Evolutionary conservation across 2,797 vertebrate genomes (phyloP), one percentile per base, ranked within the genome.

Genomic region (Notoglanidium macrostoma): DNA sequence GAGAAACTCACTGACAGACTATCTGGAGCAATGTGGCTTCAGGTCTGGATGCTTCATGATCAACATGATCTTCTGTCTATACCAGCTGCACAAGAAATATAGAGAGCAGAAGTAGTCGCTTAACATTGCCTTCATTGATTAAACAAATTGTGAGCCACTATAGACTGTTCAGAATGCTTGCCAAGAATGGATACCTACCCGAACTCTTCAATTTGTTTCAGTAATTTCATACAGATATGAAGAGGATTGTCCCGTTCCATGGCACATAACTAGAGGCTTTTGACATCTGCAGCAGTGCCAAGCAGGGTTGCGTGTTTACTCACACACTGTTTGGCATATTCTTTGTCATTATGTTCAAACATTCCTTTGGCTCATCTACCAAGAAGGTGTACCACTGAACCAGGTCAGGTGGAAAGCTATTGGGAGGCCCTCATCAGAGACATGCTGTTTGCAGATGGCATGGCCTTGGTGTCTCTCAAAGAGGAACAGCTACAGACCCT

Each of bases 401-500:
- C 23, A 63, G 61, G 61, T 63, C 61, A 63, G 65, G 32, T 15
- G 65, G 65, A 68, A 32, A 68, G 65, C 65, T 68, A 14, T 15
- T 32, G 40, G 40, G 40, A 40, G 40, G 40, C 40, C 40, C 40
- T 40, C 40, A 40, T 40, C 40, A 40, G 40, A 35, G 32, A 44
- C 70, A 23, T 44, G 8, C 19, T 72, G 19, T 44, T 44, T 70
- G 68, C 32, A 40, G 32, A 19, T 35, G 68, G 1, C 15, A 35
- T 21, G 32, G 17, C 68, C 68, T 70, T 70, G 17, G 70, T 73
- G 23, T 46, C 2, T 44, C 21, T 46, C 0, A 46, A 21, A 1
- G 70, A 73, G 70, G 40, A 46, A 73, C 70, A 73, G 70, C 40
- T 73, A 73, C 3, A 73, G 70, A 73, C 26, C 21, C 15, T 73